These are phyloP conservation scores for Plebejus anna DNA, from an alignment of 2,888 invertebrate genomes.

Conservation along the genomic window DNA sequence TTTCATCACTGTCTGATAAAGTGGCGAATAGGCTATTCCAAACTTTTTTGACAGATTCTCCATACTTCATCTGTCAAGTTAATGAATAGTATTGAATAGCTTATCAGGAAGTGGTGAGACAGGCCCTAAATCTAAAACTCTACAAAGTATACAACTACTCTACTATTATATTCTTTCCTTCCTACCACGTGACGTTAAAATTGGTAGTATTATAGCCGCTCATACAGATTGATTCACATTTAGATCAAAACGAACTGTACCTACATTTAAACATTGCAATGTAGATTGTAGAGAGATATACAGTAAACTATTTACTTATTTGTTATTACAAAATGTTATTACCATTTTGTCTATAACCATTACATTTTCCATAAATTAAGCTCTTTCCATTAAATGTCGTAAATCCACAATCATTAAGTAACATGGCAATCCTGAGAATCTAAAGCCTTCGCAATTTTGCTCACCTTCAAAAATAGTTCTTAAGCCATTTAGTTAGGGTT, in stretches of 20 bases:
- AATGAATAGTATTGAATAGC: too few relatives aligned
- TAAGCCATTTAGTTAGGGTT: not conserved
- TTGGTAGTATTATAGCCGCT: too few relatives aligned
- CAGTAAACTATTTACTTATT: not conserved
- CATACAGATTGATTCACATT: not conserved
- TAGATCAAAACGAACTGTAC: not conserved
- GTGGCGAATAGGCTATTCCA: too few relatives aligned
- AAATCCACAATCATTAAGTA: conserved; percentile 9
- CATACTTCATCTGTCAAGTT: too few relatives aligned
- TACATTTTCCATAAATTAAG: not conserved
- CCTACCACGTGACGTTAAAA: not conserved
- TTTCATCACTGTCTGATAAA: too few relatives aligned
- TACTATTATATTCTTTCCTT: too few relatives aligned
- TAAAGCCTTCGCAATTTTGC: not conserved
- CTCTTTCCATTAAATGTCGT: conserved; percentile 5
- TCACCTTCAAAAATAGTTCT: not conserved
- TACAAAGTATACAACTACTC: too few relatives aligned
- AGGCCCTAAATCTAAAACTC: not conserved
- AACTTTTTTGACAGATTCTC: too few relatives aligned
- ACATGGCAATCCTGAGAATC: conserved; percentile 12
- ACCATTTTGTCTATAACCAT: not conserved
- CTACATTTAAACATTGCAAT: not conserved
- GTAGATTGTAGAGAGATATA: not conserved
- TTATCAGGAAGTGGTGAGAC: too few relatives aligned
- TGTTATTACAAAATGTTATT: not conserved